Base-by-base conservation (phyloP, 2,888 invertebrate genomes). In the Melanostoma mellinum region DNA sequence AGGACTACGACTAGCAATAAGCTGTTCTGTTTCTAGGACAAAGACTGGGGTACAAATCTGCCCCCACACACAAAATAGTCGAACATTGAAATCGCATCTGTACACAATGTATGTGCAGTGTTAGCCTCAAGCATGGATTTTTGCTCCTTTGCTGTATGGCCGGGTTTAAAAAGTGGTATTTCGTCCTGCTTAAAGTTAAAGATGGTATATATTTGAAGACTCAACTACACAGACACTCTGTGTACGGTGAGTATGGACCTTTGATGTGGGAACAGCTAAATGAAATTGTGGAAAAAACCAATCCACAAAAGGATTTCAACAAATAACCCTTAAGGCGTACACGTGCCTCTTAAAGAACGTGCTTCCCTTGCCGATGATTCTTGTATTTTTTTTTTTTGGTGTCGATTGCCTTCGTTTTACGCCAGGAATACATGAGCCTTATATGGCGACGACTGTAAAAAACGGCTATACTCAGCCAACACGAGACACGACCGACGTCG, bases 81-180 rank as follows among this genome's bases (percentile, higher is more conserved):
- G 79, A 84, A 84, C 84, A 84, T 75, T 71, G 74, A 79, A 84
- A 84, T 79, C 69, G 69, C 79, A 84, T 79, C 69, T 84, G 63
- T 40, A 63, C 40, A 38, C 20, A 10, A 33, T 9, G 42, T 73
- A 46, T 42, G 30, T 33, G 36, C 4, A 3, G 44, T 36, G 35
- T 32, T 79, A 60, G 79, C 84, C 84, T 79, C 61, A 55, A 67
- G 84, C 69, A 53, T 74, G 55, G 40, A 44, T 73, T 61, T 52
- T 76, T 81, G 78, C 61, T 69, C 48, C 46, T 74, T 72, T 76
- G 58, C 9, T 61, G 44, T 35, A 46, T 4, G 5, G 8, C 8
- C 5, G 36, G 35, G 33, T 10, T 56, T 67, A 52, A 53, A 67
- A 50, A 67, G 52, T 67, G 38, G 30, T 53, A 4, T 42, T 53